Percentiles rank a stretch among this genome's conserved stretches.
Evolutionary conservation across 2,888 invertebrate species (phyloP).

Genomic region (Trilocha varians): DNA sequence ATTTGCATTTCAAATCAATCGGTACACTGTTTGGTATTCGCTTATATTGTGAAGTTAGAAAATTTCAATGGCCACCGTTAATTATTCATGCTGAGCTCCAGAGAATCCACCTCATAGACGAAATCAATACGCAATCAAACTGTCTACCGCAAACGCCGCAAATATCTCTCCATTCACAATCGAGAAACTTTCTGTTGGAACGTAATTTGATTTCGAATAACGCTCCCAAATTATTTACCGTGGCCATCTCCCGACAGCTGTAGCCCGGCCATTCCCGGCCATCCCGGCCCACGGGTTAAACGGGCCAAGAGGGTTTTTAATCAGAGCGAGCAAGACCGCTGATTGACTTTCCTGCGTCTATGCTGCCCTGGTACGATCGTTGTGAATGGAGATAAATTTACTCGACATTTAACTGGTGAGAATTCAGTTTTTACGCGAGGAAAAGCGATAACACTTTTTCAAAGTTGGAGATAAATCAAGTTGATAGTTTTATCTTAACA

Average conservation of each 20-base stretch:
- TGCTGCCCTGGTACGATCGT: neutral
- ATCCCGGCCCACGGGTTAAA: neutral
- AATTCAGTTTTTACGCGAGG: too few species aligned
- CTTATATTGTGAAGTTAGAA: slow-evolving; percentile 4
- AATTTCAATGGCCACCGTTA: slow-evolving; percentile 9
- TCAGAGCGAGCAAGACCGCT: slow-evolving; percentile 2
- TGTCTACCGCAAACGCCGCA: slow-evolving; percentile 37
- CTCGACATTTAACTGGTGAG: neutral
- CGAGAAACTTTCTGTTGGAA: slow-evolving; percentile 19
- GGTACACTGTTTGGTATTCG: neutral
- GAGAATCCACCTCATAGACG: slow-evolving; percentile 17
- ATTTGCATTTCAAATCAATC: too few species aligned
- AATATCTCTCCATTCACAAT: slow-evolving; percentile 39
- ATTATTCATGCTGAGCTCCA: slow-evolving; percentile 13
- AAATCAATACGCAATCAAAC: slow-evolving; percentile 48
- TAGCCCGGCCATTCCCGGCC: too few species aligned
- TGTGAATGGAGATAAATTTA: neutral
- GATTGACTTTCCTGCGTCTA: slow-evolving; percentile 4
- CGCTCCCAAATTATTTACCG: slow-evolving; percentile 10
- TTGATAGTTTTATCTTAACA: too few species aligned
- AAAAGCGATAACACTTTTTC: too few species aligned
- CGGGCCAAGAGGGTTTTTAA: neutral
- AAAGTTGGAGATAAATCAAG: too few species aligned
- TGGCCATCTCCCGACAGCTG: neutral
- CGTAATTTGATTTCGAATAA: slow-evolving; percentile 14